Base-by-base conservation (phyloP, 2,797 vertebrate species). In the Mustela erminea region DNA sequence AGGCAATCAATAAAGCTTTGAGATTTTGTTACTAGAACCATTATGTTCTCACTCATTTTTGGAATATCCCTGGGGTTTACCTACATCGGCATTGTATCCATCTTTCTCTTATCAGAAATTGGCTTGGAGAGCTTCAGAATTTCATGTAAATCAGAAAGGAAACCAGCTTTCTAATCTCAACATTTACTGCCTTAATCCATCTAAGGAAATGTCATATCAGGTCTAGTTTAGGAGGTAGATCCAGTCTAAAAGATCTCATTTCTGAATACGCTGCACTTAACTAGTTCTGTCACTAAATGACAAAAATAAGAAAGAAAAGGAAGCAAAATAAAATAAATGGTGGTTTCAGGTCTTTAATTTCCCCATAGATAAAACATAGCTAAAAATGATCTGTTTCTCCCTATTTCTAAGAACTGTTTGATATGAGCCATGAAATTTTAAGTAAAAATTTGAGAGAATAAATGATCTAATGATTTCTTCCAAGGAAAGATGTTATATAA, bases 371-470 rank as follows among this genome's bases (percentile, higher is more conserved):
- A 74, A 92, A 66, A 64, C 23, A 72, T 64, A 81, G 3, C 23
- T 72, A n/a, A 66, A 94, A 49, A 60, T 27, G 11, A 54, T 54
- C 27, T 43, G 4, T 66, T 7, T 7, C 10, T 84, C 15, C 7
- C 4, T 46, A 41, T 75, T 81, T 84, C 41, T 81, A 78, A 87
- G 43, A 38, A 80, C n/a, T 56, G 15, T 84, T 87, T 95, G 52
- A 38, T 85, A 4, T 32, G 15, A 95, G 38, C 18, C 66, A 90
- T 83, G 75, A 15, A 29, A 90, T 75, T 54, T 62, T 35, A 90
- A 78, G 66, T 80, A 58, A 23, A 83, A 92, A 89, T 70, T 41
- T 52, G 89, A 90, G 5, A 86, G 58, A 81, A 91, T 58, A 96
- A 88, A 87, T 77, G 58, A n/a, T 85, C 64, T 93, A 70, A 82